Evolutionary conservation across 1,140 invertebrate genomes (phyloP), one percentile per base, ranked within the genome.

Genomic region (Hycleus phaleratus): DNA sequence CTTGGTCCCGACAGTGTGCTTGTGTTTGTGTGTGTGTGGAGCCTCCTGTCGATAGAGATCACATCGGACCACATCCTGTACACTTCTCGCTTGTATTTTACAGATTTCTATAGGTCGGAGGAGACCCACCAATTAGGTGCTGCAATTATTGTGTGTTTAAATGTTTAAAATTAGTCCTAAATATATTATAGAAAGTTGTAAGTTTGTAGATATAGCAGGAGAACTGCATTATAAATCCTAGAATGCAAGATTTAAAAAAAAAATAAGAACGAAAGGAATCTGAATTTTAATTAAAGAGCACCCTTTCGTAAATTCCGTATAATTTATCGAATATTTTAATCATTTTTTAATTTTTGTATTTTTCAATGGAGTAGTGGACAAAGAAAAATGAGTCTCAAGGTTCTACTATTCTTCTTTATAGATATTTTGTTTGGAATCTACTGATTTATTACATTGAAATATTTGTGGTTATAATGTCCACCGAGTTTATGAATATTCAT

Each of bases 101-200:
- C 32, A 32, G 32, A 32, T 32, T 32, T 32, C 32, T 7, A 32
- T 32, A 7, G 32, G 32, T 67, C 58, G 55, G 44, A 39, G 50
- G 43, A 44, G 24, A 24, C 11, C 49, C 63, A 42, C 52, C 58
- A 67, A 67, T 67, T 67, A 67, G 58, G 65, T 56, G 55, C 57
- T 58, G 59, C 63, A 67, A 67, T 67, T 67, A 67, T 67, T 67
- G 58, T 67, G 61, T 65, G 60, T 65, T 65, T 63, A 58, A 62
- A 32, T 32, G 32, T 67, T 55, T 61, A 39, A 62, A 67, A 67
- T 67, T 65, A 61, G 63, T 52, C 56, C 59, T 51, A 56, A 59
- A 32, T 32, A 18, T 32, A 32, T 32, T 32, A 32, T 32, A 7
- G 32, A 32, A 32, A 32, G 7, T 32, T 32, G 32, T 32, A 1